phyloP scores from a whole-genome alignment of 2,888 invertebrate species.

The Noctua fimbriata region DNA sequence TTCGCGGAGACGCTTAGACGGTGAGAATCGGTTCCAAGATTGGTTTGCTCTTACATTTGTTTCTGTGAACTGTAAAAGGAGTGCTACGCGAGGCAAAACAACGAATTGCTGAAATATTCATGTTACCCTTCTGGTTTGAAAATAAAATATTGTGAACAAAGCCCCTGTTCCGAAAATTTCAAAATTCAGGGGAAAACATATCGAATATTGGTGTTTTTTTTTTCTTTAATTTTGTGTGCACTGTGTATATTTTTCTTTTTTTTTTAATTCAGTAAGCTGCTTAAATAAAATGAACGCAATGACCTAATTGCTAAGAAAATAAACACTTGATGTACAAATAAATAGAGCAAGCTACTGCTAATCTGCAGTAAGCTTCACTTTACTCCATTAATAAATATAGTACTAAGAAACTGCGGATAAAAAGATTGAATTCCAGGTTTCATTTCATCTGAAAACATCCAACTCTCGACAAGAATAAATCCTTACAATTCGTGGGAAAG shows the following conservation, averaged over 20 bases:
- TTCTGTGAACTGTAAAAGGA: conserved; percentile 55
- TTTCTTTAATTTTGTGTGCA: background rate
- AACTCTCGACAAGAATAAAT: background rate
- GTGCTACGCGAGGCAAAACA: conserved; percentile 27
- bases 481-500: background rate
- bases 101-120: conserved; percentile 45
- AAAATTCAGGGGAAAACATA: background rate
- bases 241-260: background rate
- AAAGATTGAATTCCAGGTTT: conserved; percentile 3
- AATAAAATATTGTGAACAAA: conserved; percentile 29
- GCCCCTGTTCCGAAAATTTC: background rate
- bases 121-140: conserved; percentile 13
- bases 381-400: background rate
- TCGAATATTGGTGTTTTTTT: background rate
- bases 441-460: background rate
- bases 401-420: conserved; percentile 1
- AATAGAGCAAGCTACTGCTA: background rate
- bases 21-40: conserved; percentile 65
- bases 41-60: conserved; percentile 63
- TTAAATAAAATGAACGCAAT: background rate
- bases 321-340: background rate
- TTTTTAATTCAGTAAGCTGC: background rate
- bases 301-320: background rate
- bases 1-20: conserved; percentile 52
- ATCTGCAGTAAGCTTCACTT: background rate